Evolutionary conservation across 2,888 invertebrate species (phyloP), one percentile per base, ranked within the genome.

Genomic region (Ethmia dodecea): DNA sequence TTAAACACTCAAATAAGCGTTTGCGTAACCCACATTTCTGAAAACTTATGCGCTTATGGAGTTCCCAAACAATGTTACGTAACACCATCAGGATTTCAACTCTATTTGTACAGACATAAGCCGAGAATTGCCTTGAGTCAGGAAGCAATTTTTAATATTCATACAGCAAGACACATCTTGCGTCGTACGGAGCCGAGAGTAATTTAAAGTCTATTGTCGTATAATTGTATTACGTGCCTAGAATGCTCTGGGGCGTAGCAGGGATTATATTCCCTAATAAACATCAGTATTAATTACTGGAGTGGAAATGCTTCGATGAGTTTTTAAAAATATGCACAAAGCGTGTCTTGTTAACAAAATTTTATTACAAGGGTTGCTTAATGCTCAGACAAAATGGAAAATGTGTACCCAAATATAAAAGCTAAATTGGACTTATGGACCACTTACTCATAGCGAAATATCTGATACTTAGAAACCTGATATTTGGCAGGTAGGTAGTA

Each of bases 221-320:
- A 59, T 71, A 73, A 73, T 71, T 71, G 63, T 62, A 61, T 68
- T 68, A 69, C 68, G 70, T 70, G 69, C 49, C 51, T 43, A 13
- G 64, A 60, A 69, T 68, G 38, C 45, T 34, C n/a, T 30, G 38
- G 41, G 41, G 43, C 40, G 37, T 39, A 47, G 44, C 45, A 55
- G 54, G 50, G 63, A 66, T 67, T 64, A 63, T 61, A 62, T 67
- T 64, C 59, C 49, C 51, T 60, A 59, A 60, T 68, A 67, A 62
- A 71, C 63, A 69, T 62, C 53, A 49, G 41, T 37, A 47, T 55
- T 64, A 54, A 57, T 54, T 53, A 49, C 38, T 24, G 25, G 27
- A 37, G 40, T 24, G 25, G 27, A 37, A 39, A 40, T 35, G 42
- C 43, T 44, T 27, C 32, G 36, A 28, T 37, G 28, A 24, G 33